These are phyloP conservation scores for Perdix hodgsoniae DNA, from an alignment of 2,797 vertebrate genomes.

Conservation along the genomic window DNA sequence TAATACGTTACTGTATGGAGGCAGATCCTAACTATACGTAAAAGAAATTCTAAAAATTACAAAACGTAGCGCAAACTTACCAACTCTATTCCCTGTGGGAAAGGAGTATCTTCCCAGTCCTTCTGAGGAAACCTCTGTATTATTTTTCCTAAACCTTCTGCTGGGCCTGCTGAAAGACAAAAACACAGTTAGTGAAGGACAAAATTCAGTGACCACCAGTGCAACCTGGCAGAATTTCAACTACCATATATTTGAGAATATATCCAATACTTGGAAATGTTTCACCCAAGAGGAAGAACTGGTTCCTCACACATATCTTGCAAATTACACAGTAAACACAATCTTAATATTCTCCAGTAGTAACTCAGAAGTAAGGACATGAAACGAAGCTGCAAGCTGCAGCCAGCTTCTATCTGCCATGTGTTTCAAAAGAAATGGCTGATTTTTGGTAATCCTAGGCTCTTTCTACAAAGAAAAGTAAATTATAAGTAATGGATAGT, in stretches of 20 bases:
- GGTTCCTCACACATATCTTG: not conserved
- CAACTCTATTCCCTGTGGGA: constrained; percentile 98
- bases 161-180: constrained; percentile 83
- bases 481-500: not conserved
- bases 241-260: not conserved
- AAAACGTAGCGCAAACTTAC: constrained; percentile 81
- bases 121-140: constrained; percentile 96
- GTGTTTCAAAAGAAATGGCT: not conserved
- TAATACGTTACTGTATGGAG: not conserved
- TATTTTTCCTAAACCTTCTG: constrained; percentile 96
- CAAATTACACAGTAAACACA: not conserved
- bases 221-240: not conserved
- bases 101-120: constrained; percentile 97
- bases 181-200: not conserved
- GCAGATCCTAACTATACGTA: rapidly evolving
- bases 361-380: not conserved
- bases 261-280: not conserved
- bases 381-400: not conserved
- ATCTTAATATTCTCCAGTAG: not conserved
- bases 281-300: not conserved
- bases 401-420: not conserved
- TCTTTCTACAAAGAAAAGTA: not conserved
- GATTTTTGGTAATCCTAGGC: not conserved
- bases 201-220: not conserved
- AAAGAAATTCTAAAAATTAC: not conserved